phyloP scores from a whole-genome alignment of 1,140 invertebrate species.

The Pseudoatta argentina region DNA sequence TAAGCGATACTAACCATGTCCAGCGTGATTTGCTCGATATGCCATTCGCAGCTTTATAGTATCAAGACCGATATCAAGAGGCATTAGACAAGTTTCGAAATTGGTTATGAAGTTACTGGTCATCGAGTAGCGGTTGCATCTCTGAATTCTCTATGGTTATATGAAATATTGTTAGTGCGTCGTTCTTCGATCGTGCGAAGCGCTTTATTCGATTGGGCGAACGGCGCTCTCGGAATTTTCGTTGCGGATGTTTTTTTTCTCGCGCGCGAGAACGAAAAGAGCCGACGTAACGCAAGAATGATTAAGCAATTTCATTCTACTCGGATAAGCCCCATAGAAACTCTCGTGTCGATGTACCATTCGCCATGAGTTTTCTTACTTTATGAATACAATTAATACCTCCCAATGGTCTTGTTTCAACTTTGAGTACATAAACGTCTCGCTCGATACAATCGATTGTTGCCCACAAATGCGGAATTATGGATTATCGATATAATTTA shows the following conservation, averaged over 20 bases:
- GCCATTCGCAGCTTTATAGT: background rate
- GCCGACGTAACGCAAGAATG: constrained; percentile 47
- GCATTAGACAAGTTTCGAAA: constrained; percentile 55
- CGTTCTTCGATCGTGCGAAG: constrained; percentile 47
- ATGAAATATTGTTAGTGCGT: constrained; percentile 59
- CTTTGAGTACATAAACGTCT: background rate
- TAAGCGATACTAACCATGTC: constrained; percentile 24
- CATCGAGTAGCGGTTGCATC: constrained; percentile 41
- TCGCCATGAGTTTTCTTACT: constrained; percentile 31
- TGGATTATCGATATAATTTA: constrained; percentile 25
- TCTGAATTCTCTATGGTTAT: constrained; percentile 25
- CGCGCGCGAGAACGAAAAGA: constrained; percentile 23
- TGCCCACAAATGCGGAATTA: constrained; percentile 10
- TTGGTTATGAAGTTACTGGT: constrained; percentile 50
- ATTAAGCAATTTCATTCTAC: constrained; percentile 58
- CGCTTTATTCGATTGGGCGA: constrained; percentile 42
- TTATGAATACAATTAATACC: constrained; percentile 35
- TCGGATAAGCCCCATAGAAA: background rate
- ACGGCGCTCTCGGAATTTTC: constrained; percentile 45
- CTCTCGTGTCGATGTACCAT: constrained; percentile 41
- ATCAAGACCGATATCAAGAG: constrained; percentile 40
- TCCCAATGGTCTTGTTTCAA: constrained; percentile 29
- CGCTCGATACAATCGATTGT: constrained; percentile 16
- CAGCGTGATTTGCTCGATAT: constrained; percentile 34
- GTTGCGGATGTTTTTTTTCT: constrained; percentile 33